Percentiles rank a stretch among this genome's conserved stretches.
Conservation (phyloP, 1,140 invertebrate species). For the Diprion similis region DNA sequence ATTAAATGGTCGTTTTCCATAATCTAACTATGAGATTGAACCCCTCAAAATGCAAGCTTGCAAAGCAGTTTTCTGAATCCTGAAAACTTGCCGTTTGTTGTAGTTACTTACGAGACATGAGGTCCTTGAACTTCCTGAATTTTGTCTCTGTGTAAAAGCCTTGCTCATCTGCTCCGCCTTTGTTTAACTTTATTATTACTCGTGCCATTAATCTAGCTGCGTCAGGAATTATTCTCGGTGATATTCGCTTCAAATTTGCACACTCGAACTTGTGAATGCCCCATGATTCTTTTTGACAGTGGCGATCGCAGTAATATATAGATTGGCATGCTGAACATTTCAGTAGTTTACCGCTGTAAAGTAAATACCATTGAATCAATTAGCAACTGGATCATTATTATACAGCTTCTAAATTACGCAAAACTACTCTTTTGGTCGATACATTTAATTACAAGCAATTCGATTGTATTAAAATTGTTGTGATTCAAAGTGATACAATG, state of each 20-base stretch:
- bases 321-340: constrained; percentile 84
- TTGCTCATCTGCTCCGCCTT: constrained; percentile 70
- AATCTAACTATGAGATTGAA: constrained; percentile 9
- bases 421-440: neutral
- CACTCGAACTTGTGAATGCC: constrained; percentile 80
- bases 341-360: constrained; percentile 67
- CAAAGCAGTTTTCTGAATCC: neutral
- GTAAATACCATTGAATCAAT: constrained; percentile 24
- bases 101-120: constrained; percentile 81
- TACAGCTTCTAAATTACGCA: neutral
- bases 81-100: constrained; percentile 10
- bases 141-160: constrained; percentile 72
- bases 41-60: neutral
- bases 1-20: too few relatives aligned
- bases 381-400: constrained; percentile 18
- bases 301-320: constrained; percentile 77
- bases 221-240: constrained; percentile 74
- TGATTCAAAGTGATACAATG: constrained; percentile 6
- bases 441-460: constrained; percentile 18
- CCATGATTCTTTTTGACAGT: constrained; percentile 81
- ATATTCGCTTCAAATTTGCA: constrained; percentile 70
- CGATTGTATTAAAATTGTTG: neutral
- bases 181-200: constrained; percentile 73
- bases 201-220: constrained; percentile 75
- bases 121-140: constrained; percentile 79